Percentiles rank a stretch among this genome's conserved stretches.
Evolutionary conservation across 2,888 invertebrate genomes (phyloP).

Genomic region (Ichneumoninae sp.): DNA sequence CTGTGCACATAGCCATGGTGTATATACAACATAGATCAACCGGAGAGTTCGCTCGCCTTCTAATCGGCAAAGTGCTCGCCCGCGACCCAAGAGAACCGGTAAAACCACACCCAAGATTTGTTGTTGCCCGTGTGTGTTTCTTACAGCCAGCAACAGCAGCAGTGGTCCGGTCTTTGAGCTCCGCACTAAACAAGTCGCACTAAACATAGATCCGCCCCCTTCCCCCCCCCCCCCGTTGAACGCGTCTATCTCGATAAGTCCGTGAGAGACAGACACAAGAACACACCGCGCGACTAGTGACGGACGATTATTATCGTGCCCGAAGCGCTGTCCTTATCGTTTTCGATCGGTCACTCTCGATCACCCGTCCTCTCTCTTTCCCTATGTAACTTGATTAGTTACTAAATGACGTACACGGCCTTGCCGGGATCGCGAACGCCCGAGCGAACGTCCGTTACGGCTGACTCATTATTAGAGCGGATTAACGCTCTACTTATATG

Average conservation of each 20-base stretch:
- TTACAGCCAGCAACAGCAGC: neutral
- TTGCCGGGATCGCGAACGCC: conserved; percentile 75
- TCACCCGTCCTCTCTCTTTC: neutral
- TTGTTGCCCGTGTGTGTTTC: conserved; percentile 5
- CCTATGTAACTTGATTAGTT: neutral
- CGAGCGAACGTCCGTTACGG: conserved; percentile 66
- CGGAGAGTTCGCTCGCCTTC: conserved; percentile 75
- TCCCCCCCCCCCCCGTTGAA: neutral
- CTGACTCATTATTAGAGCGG: conserved; percentile 77
- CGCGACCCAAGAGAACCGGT: conserved; percentile 77
- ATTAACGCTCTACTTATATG: conserved; percentile 65
- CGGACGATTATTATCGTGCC: conserved; percentile 55
- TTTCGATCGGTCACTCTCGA: conserved; percentile 10
- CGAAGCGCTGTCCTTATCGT: conserved; percentile 15
- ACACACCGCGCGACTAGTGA: neutral
- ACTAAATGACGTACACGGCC: conserved; percentile 50
- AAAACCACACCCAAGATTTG: conserved; percentile 80
- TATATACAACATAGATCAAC: neutral
- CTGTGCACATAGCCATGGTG: neutral
- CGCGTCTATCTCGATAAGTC: conserved; percentile 38
- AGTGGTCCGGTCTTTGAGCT: conserved; percentile 31
- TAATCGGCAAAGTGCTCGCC: conserved; percentile 73
- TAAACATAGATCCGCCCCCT: conserved; percentile 32
- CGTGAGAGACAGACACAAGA: conserved; percentile 24
- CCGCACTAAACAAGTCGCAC: conserved; percentile 35